These are phyloP conservation scores for Eudyptes chrysolophus DNA, from an alignment of 2,113 vertebrate species.

Conservation along the genomic window DNA sequence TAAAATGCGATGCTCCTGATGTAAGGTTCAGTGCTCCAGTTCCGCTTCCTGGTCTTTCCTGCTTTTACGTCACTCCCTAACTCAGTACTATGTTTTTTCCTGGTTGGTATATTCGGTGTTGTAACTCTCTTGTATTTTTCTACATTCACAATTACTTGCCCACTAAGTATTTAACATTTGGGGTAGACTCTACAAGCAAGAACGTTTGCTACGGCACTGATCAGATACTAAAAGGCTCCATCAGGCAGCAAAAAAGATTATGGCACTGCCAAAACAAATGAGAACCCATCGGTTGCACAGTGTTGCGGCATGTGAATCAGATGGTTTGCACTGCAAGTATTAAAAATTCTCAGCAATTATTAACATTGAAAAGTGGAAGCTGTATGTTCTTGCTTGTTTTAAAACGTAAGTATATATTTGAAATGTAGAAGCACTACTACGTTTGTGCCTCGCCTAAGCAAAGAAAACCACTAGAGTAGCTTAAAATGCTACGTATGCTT, in stretches of 20 bases:
- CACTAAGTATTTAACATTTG: background rate
- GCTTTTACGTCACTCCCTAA: background rate
- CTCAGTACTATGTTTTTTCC: background rate
- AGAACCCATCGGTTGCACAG: background rate
- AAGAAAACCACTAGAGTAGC: background rate
- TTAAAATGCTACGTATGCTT: background rate
- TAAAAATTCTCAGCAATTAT: background rate
- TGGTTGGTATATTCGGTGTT: background rate
- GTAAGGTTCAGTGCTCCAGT: background rate
- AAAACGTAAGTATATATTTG: background rate
- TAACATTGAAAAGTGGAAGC: background rate
- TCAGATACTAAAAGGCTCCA: background rate
- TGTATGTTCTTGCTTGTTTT: background rate
- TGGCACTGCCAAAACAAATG: background rate
- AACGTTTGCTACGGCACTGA: background rate
- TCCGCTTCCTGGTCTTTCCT: background rate
- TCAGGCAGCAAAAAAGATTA: background rate
- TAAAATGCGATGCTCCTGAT: background rate
- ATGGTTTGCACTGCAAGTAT: background rate
- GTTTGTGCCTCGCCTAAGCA: background rate
- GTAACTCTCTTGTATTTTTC: background rate
- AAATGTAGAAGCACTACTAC: background rate
- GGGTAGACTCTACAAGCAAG: background rate
- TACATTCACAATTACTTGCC: background rate
- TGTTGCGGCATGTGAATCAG: background rate